Evolutionary conservation across 2,113 vertebrate genomes (phyloP).

Genomic region (Oryctolagus cuniculus): mOryCun1.1 NC_091435.1:126716001-126716500

Average conservation of each 20-base stretch:
- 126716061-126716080: too few relatives aligned
- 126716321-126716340: slow-evolving; percentile 16
- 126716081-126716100: too few relatives aligned
- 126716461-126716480: neutral
- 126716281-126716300: neutral
- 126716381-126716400: neutral
- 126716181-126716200: neutral
- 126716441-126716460: slow-evolving; percentile 1
- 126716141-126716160: too few relatives aligned
- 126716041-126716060: too few relatives aligned
- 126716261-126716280: neutral
- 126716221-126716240: neutral
- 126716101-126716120: too few relatives aligned
- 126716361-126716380: neutral
- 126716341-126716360: neutral
- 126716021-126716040: too few relatives aligned
- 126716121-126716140: too few relatives aligned
- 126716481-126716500: neutral
- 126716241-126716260: neutral
- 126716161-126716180: too few relatives aligned
- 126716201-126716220: neutral
- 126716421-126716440: neutral
- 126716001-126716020: too few relatives aligned
- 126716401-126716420: slow-evolving; percentile 20
- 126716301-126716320: neutral